Evolutionary conservation across 2,888 invertebrate species (phyloP), one percentile per base, ranked within the genome.

Genomic region (Ennomos quercinarius): DNA sequence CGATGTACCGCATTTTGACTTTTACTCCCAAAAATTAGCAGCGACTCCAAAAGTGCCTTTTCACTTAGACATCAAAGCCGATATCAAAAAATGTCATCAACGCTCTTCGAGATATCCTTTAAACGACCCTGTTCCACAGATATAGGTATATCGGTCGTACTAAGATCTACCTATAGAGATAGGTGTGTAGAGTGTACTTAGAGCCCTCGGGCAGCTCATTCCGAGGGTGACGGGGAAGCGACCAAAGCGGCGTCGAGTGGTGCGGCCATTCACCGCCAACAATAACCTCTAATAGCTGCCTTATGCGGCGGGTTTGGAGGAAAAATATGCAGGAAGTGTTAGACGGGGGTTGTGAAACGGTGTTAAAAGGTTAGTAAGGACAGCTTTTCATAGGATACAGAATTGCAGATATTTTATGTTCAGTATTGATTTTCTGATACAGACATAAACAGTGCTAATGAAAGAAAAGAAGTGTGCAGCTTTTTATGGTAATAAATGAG

Each of bases 271-370:
- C 81, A 84, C 72, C 74, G 77, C 74, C 80, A 84, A 85, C 84
- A 85, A 85, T 82, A 80, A 81, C 77, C 80, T 73, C 75, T 83
- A 83, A 80, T 81, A 83, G 80, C 77, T 73, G 69, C 69, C 68
- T 69, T 72, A 74, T 57, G 50, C 67, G 69, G 64, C 68, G 66
- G 66, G 71, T 77, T 76, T 72, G 67, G 66, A 63, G 66, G 39
- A 45, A 55, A 57, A 51, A 61, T 57, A 47, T 59, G 51, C 41
- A 36, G 38, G 49, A 56, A 44, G 42, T 42, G 60, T 38, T 53
- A 56, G 46, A 44, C 36, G 17, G 12, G 38, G 40, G 34, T 9
- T 13, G 38, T 12, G 39, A 49, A 50, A 45, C 35, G 44, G 34
- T 40, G 39, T 39, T 10, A 46, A 46, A 45, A 43, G 13, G 12